Base-by-base conservation (phyloP, 1,140 invertebrate species). In the Semibalanus balanoides region DNA sequence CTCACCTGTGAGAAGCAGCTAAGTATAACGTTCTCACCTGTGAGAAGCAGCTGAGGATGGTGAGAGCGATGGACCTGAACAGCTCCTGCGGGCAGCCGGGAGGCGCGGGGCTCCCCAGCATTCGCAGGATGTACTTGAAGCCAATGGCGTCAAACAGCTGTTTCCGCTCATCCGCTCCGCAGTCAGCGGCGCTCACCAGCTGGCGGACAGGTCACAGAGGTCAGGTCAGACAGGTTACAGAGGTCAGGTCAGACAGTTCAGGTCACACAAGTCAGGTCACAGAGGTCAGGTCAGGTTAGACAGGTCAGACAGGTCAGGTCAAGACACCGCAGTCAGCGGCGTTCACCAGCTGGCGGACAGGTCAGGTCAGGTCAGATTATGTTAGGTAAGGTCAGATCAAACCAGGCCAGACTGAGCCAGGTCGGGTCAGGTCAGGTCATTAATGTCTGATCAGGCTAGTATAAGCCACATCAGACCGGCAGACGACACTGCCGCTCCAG, bases 91-190 rank as follows among this genome's bases (percentile, higher is more conserved):
- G 93, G 80, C 93, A 94, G 80, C 93, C 93, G 75, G 90, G 89
- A 76, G 92, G 90, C 30, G 91, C 88, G 78, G 90, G 88, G 78
- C 88, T 89, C 3, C 88, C 88, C n/a, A 96, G 83, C 72, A 96
- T 83, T 77, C 92, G 90, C 80, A 89, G 89, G 25, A 96, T 82
- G 83, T 95, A 96, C 76, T 90, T 88, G 75, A 93, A 91, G 0
- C 93, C 93, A 79, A 96, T 94, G 0, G 91, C 91, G 84, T 95
- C 91, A 81, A 95, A 95, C 0, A 96, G 84, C n/a, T 90, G 85
- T 81, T 90, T 90, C 80, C 92, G 93, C 17, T 88, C 87, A 19
- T 84, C 83, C 0, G 88, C 82, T 77, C 88, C 89, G 81, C 92
- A 91, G 79, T 94, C 90, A 81, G 91, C 90, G 76, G 88, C 89